phyloP scores from a whole-genome alignment of 2,113 vertebrate species.

The Engystomops pustulosus region DNA sequence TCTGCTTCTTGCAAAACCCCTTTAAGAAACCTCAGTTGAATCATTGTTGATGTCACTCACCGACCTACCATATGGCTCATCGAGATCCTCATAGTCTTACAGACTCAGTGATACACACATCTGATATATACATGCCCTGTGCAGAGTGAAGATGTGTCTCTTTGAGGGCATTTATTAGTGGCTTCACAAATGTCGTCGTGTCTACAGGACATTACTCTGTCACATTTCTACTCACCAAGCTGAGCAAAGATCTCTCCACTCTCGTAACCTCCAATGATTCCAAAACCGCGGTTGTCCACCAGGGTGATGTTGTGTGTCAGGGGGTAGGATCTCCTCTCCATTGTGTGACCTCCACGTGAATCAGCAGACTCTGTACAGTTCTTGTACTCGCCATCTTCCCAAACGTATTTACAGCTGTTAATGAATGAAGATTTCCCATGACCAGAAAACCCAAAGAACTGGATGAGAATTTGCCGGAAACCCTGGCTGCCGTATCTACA shows the following conservation, averaged over 20 bases:
- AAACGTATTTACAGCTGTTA: conserved; percentile 10
- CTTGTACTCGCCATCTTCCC: background rate
- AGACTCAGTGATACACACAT: too few species aligned
- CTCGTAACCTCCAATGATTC: background rate
- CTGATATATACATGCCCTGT: too few species aligned
- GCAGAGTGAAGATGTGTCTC: too few species aligned
- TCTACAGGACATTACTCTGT: background rate
- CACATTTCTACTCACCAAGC: background rate
- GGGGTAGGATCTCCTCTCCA: background rate
- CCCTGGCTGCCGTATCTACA: too few species aligned
- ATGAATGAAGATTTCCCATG: conserved; percentile 22
- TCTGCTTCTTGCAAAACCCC: too few species aligned
- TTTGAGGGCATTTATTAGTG: too few species aligned
- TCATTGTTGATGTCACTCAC: too few species aligned
- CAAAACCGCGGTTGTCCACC: conserved; percentile 15
- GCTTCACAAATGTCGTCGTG: too few species aligned
- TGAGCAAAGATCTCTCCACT: conserved; percentile 12
- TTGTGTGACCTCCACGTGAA: background rate
- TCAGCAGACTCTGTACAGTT: background rate
- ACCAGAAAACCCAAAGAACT: conserved; percentile 5
- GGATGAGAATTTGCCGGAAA: background rate
- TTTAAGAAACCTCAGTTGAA: too few species aligned
- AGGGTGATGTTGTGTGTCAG: background rate
- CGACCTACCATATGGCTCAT: too few species aligned
- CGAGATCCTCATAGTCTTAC: too few species aligned